Base-by-base conservation (phyloP, 2,797 vertebrate genomes). In the Linurgus olivaceus region DNA sequence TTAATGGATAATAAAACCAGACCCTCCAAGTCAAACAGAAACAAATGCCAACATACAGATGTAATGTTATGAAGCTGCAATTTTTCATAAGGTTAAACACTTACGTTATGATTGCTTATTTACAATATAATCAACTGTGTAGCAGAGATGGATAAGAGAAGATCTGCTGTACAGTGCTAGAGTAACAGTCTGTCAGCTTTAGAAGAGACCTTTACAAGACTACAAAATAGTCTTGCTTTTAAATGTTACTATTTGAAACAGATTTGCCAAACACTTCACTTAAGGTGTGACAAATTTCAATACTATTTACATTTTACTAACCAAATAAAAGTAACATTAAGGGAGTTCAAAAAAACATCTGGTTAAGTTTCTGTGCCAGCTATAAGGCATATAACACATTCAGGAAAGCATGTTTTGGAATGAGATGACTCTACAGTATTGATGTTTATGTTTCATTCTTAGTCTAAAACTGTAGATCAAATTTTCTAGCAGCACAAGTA, bases 191-290 rank as follows among this genome's bases (percentile, higher is more conserved):
- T 66, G 50, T 33, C 81, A 91, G n/a, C 54, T 96, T 89, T 51
- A 54, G 23, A 90, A 75, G 17, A 94, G 23, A 81, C 21, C 6
- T 38, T 19, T 13, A 38, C 18, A 62, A 62, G 59, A 62, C 59
- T 31, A 91, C 28, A 77, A 75, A 77, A 67, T 37, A 54, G 8
- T 59, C 31, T 89, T 73, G 10, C 52, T 90, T 86, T 78, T 44
- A 54, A 90, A 33, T 25, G 40, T 58, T 58, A 83, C 16, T 65
- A 68, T 80, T 92, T 66, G 44, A 85, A 95, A 62, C 23, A 71
- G 26, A 91, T 83, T 93, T 88, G 76, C 70, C 89, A 91, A 77
- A 17, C 21, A 23, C 54, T 89, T 78, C 82, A 90, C 83, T 94
- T 84, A 80, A 78, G 87, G 65, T 77, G 38, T 89, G 85, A 92